Evolutionary conservation across 2,888 invertebrate genomes (phyloP).

Genomic region (Hirtodrosophila cameraria): DNA sequence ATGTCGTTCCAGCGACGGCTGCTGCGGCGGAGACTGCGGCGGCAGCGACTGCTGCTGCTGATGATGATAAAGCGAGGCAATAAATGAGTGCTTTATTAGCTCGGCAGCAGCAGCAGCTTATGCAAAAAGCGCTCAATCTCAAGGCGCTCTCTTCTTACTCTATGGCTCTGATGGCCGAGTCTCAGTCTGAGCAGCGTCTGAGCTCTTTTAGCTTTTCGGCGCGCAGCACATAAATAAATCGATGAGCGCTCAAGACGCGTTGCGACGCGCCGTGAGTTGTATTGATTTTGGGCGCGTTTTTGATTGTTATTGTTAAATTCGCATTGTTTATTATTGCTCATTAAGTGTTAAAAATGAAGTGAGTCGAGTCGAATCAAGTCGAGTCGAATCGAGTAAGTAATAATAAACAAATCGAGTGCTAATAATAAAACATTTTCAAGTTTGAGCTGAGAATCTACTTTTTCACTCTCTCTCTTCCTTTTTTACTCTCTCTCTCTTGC

Average conservation of each 20-base stretch:
- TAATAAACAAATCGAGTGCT: slow-evolving; percentile 28
- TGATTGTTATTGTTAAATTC: slow-evolving; percentile 12
- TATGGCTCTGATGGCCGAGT: slow-evolving; percentile 12
- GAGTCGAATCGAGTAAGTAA: no score
- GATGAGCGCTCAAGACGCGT: slow-evolving; percentile 65
- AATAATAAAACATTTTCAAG: slow-evolving; percentile 34
- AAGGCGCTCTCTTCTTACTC: slow-evolving; percentile 24
- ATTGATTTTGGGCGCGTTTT: slow-evolving; percentile 59
- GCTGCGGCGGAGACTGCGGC: slow-evolving; percentile 4
- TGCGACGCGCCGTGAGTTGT: slow-evolving; percentile 38
- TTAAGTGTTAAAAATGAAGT: slow-evolving; percentile 47
- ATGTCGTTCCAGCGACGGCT: slow-evolving; percentile 49
- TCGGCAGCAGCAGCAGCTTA: slow-evolving; percentile 42
- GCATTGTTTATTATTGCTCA: slow-evolving; percentile 42
- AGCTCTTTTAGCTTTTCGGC: slow-evolving; percentile 48
- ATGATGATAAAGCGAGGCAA: slow-evolving; percentile 46
- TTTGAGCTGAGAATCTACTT: slow-evolving; percentile 3
- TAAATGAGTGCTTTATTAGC: slow-evolving; percentile 73
- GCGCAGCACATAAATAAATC: slow-evolving; percentile 73
- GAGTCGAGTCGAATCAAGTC: no score
- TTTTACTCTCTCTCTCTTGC: slow-evolving; percentile 2
- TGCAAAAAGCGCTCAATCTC: slow-evolving; percentile 68
- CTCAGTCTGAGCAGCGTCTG: slow-evolving; percentile 38
- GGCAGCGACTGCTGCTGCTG: slow-evolving; percentile 15
- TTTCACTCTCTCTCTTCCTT: slow-evolving; percentile 4